Evolutionary conservation across 2,113 vertebrate species (phyloP).

Genomic region (Raja brachyura): DNA sequence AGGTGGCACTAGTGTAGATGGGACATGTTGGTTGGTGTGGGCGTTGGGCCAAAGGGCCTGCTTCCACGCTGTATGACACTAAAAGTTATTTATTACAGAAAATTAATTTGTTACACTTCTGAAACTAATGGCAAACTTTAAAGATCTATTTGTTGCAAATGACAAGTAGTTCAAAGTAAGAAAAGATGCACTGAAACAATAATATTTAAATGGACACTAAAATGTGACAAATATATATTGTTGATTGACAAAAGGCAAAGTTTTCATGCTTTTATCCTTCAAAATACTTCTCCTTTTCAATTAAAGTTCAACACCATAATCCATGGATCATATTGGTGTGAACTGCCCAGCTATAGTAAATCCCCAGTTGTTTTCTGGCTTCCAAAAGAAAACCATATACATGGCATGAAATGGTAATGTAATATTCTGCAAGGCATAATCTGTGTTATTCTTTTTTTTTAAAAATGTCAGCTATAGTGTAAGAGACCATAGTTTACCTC

Average conservation of each 20-base stretch:
- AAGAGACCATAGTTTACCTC: slow-evolving; percentile 26
- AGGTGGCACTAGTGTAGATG: too few species aligned
- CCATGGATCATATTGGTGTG: not conserved
- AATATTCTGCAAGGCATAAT: slow-evolving; percentile 8
- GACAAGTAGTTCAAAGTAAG: not conserved
- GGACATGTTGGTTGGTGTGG: too few species aligned
- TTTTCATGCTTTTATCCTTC: not conserved
- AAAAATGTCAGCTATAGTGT: slow-evolving; percentile 14
- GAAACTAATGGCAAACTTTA: not conserved
- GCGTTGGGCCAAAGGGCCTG: not conserved
- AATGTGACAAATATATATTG: not conserved
- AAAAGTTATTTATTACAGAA: not conserved
- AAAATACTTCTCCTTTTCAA: not conserved
- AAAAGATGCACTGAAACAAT: not conserved
- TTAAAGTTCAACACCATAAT: not conserved
- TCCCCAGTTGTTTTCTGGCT: not conserved
- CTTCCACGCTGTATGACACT: too few species aligned
- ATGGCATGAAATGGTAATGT: not conserved
- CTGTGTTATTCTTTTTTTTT: slow-evolving; percentile 31
- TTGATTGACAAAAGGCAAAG: not conserved
- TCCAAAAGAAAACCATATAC: slow-evolving; percentile 16
- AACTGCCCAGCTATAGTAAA: not conserved
- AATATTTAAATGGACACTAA: not conserved
- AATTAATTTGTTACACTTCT: not conserved
- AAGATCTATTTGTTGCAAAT: not conserved